Base-by-base conservation (phyloP, 2,113 vertebrate genomes). In the Dryoscopus gambensis region DNA sequence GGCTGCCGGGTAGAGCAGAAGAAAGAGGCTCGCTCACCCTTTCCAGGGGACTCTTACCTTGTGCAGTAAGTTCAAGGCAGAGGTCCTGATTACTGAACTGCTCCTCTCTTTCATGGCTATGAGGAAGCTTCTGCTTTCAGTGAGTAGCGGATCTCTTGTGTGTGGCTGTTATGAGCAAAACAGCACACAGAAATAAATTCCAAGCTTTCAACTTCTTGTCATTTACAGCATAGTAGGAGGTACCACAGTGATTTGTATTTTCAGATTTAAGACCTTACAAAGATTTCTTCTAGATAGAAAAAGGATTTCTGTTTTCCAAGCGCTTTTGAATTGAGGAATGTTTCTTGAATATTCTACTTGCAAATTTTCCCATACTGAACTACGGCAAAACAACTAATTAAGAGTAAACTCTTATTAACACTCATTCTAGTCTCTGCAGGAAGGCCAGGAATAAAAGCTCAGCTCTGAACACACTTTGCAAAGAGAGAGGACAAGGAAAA, bases 11-110 rank as follows among this genome's bases (percentile, higher is more conserved):
- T 10, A 59, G 24, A 23, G 64, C 35, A 81, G 59, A 62, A 69
- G 13, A 6, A 62, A 74, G 15, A 33, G 37, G 27, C 25, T 89
- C 55, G 19, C 14, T 88, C 52, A 13, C 2, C 25, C 10, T 42
- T 47, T 11, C 33, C 62, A 65, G 78, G 44, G 17, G 10, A 20
- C 53, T 90, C 98, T 97, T 84, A 99, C 99, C 98, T 99, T 99
- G 94, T 99, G 98, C 10, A 99, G 67, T 6, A 99, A 97, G 23
- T 98, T 98, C 39, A 97, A 93, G 40, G 98, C 98, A 33, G 98
- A 98, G 50, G 87, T 86, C 24, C 85, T 98, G 91, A 99, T 96
- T 23, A 98, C 91, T 7, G 90, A 93, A 5, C 95, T 31, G 5
- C 98, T 98, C 3, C 85, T 98, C 75, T 98, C 98, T 73, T 96